Conservation (phyloP, 2,888 invertebrate species). For the Ormyrus pomaceus region DNA sequence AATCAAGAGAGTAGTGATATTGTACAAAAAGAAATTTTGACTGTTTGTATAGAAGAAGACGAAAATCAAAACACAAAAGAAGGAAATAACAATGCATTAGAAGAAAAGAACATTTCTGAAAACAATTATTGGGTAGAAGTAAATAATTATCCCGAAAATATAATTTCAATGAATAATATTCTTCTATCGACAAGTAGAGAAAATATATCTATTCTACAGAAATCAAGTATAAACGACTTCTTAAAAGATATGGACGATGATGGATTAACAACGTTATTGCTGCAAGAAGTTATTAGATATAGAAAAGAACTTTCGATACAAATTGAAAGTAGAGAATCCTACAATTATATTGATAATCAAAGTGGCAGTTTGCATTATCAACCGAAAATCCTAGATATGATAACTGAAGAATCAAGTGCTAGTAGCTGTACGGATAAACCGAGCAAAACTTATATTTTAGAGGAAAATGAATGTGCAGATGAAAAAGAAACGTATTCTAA, state of each 20-base stretch:
- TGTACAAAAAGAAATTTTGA: constrained; percentile 5
- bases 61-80: neutral
- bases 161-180: neutral
- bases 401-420: constrained; percentile 66
- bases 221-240: constrained; percentile 60
- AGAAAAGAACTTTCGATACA: constrained; percentile 61
- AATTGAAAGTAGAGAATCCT: constrained; percentile 54
- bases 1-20: neutral
- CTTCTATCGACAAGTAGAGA: neutral
- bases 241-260: constrained; percentile 62
- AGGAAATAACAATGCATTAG: neutral
- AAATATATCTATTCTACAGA: neutral
- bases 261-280: constrained; percentile 61
- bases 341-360: constrained; percentile 17
- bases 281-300: constrained; percentile 63
- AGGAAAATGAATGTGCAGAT: neutral
- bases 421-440: constrained; percentile 61
- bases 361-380: constrained; percentile 56
- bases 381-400: constrained; percentile 65
- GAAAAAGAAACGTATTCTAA: neutral
- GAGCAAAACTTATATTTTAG: constrained; percentile 51
- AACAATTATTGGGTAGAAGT: neutral
- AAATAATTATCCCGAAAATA: neutral
- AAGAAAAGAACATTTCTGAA: neutral
- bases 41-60: neutral